Evolutionary conservation across 2,797 vertebrate species (phyloP), one percentile per base, ranked within the genome.

Genomic region (Sebastolobus altivelis): DNA sequence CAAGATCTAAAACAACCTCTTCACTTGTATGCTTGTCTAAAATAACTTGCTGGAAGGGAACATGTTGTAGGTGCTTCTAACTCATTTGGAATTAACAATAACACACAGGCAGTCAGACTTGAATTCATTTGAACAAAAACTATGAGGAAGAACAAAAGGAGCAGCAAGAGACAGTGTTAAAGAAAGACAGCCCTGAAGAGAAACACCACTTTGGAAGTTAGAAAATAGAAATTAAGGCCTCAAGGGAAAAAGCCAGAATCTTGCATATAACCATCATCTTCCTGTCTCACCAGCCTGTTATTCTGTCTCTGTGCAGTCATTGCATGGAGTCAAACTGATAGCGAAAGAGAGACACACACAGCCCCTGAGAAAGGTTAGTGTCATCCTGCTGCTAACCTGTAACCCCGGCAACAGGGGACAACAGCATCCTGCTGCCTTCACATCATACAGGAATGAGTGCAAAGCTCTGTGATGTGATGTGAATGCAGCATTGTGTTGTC

Each of bases 161-260:
- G 76, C 70, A 89, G 77, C 58, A 62, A 14, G 61, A 70, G 72
- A 67, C 5, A 40, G 70, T 12, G 52, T 25, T 16, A 52, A 46
- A 77, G 49, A 83, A 67, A 68, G 31, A 80, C 59, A 65, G 66
- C 75, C 86, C 83, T 84, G 88, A 82, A 87, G 81, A 85, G 54
- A 86, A 86, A 86, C 72, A 84, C 59, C 82, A 79, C 87, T 88
- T 87, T 86, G 85, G 86, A 84, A 82, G 67, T 66, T 81, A 85
- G 70, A 84, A 89, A 86, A 84, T 80, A 88, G 65, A 88, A 82
- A 88, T 81, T 92, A 94, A 95, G 92, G 92, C 94, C 89, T 90
- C 90, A 31, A 80, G 75, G 67, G 65, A 72, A 46, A 89, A 77
- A 87, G 75, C 72, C 70, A 75, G 29, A 86, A 63, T 80, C 74